Percentiles rank a stretch among this genome's conserved stretches.
Evolutionary conservation across 2,888 invertebrate genomes (phyloP).

Genomic region (Hipparchia sbordonii): DNA sequence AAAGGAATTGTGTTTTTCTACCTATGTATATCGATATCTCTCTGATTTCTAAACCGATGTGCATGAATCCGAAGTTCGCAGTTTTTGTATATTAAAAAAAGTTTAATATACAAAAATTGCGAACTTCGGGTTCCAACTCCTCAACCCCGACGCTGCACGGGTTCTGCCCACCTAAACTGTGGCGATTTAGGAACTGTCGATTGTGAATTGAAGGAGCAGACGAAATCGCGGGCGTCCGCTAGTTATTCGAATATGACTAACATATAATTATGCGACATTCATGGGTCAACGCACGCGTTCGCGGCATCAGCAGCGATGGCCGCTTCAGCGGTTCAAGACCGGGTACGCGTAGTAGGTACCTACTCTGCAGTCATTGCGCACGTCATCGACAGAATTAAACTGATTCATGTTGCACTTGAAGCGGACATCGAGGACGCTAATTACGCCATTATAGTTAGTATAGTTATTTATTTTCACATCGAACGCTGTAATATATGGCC

Average conservation of each 20-base stretch:
- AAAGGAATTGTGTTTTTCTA: no score
- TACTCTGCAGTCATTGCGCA: constrained; percentile 41
- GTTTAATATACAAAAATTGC: no score
- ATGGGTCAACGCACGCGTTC: constrained; percentile 71
- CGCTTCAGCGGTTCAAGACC: constrained; percentile 61
- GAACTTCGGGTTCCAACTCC: no score
- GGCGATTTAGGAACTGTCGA: no score
- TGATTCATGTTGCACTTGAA: constrained; percentile 55
- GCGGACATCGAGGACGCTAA: constrained; percentile 47
- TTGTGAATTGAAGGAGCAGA: no score
- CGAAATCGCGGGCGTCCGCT: no score
- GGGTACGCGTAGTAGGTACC: constrained; percentile 41
- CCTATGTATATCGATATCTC: no score
- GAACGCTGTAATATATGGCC: constrained; percentile 34
- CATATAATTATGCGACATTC: constrained; percentile 59
- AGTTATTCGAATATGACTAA: constrained; percentile 51
- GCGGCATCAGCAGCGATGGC: constrained; percentile 47
- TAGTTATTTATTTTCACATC: constrained; percentile 38
- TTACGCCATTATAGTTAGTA: constrained; percentile 41
- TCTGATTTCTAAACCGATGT: no score
- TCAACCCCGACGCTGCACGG: no score
- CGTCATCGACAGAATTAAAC: constrained; percentile 73
- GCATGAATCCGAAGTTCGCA: no score
- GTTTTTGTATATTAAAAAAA: no score
- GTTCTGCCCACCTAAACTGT: no score